These are phyloP conservation scores for Propithecus perrieri DNA, from an alignment of 2,797 vertebrate species.

Conservation along the genomic window DNA sequence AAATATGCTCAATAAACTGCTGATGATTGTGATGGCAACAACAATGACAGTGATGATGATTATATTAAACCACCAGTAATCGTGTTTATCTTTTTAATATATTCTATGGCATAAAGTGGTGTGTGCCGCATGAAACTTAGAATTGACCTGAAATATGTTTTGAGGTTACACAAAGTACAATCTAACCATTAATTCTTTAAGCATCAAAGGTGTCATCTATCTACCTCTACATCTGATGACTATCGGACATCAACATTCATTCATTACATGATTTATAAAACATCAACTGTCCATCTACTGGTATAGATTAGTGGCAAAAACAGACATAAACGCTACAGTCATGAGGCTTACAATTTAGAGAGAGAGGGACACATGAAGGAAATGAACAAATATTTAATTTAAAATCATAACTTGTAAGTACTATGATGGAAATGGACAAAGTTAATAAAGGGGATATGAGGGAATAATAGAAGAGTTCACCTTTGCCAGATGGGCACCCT, in stretches of 20 bases:
- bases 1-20: constrained; percentile 13
- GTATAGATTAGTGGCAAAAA: not conserved
- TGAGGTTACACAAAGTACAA: not conserved
- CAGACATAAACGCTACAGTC: not conserved
- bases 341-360: not conserved
- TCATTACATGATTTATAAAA: not conserved
- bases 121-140: not conserved
- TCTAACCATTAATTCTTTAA: not conserved
- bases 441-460: not conserved
- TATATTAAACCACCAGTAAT: not conserved
- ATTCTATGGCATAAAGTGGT: not conserved
- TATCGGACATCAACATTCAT: not conserved
- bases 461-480: not conserved
- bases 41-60: not conserved
- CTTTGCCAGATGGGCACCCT: not conserved
- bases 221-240: not conserved
- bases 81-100: not conserved
- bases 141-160: not conserved
- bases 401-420: not conserved
- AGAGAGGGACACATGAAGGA: not conserved
- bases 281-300: not conserved
- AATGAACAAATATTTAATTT: not conserved
- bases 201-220: not conserved
- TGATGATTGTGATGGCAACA: not conserved
- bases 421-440: not conserved